Evolutionary conservation across 2,888 invertebrate genomes (phyloP).

Genomic region (Drosophila mayaguana): DNA sequence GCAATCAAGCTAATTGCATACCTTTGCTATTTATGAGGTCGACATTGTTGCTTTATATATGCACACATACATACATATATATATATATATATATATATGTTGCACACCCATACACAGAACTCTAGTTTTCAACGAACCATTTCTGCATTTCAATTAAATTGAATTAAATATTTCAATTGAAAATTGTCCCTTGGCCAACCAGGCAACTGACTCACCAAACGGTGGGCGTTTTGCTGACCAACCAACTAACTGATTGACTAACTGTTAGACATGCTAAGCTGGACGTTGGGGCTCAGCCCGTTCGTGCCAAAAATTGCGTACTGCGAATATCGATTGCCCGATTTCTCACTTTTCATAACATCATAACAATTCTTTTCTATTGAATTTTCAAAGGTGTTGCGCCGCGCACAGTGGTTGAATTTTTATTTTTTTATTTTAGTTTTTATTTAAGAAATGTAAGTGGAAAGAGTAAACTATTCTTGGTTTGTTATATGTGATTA

Average conservation of each 20-base stretch:
- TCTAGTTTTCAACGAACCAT: conserved; percentile 13
- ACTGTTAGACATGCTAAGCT: conserved; percentile 40
- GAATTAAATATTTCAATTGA: conserved; percentile 68
- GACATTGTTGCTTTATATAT: conserved; percentile 3
- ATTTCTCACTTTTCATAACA: conserved; percentile 42
- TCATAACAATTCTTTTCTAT: conserved; percentile 36
- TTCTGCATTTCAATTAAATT: conserved; percentile 62
- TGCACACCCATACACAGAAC: neutral
- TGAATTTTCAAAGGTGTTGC: conserved; percentile 35
- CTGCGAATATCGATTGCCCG: conserved; percentile 58
- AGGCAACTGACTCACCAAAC: conserved; percentile 13
- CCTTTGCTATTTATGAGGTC: conserved; percentile 42
- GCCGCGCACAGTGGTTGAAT: conserved; percentile 29
- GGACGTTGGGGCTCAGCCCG: conserved; percentile 12
- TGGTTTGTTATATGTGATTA: too few relatives aligned
- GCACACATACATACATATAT: neutral
- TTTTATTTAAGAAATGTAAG: too few relatives aligned
- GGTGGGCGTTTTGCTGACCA: neutral
- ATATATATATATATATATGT: too few relatives aligned
- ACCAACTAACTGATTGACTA: conserved; percentile 15
- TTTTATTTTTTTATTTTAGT: too few relatives aligned
- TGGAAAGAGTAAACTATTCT: too few relatives aligned
- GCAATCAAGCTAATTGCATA: conserved; percentile 59
- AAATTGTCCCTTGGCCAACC: conserved; percentile 28
- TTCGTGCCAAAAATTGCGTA: conserved; percentile 56